Conservation (phyloP, 2,113 vertebrate species). For the Gobiocypris rarus region DNA sequence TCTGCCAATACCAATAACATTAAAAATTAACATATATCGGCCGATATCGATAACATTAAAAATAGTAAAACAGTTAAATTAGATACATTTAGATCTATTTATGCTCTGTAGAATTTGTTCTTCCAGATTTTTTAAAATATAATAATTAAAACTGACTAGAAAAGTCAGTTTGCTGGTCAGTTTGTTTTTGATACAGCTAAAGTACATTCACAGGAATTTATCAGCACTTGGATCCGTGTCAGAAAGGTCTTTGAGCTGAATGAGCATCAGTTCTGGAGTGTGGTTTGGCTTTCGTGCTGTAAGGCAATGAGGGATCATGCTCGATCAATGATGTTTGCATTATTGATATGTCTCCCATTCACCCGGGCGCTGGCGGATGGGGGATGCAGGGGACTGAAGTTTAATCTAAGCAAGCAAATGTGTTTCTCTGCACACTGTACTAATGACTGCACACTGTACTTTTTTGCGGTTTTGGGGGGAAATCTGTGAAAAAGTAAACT, state of each 20-base stretch:
- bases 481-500: neutral
- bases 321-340: slow-evolving; percentile 69
- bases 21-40: too few relatives aligned
- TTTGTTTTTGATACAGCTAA: neutral
- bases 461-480: neutral
- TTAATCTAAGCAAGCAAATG: slow-evolving; percentile 43
- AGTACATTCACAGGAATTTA: neutral
- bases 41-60: too few relatives aligned
- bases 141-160: too few relatives aligned
- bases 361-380: neutral
- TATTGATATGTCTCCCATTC: slow-evolving; percentile 72
- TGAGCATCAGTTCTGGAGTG: slow-evolving; percentile 12
- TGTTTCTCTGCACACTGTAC: slow-evolving; percentile 33
- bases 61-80: too few relatives aligned
- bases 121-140: too few relatives aligned
- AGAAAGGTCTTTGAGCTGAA: slow-evolving; percentile 45
- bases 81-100: too few relatives aligned
- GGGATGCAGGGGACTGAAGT: slow-evolving; percentile 31
- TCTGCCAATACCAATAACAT: too few relatives aligned
- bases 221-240: neutral
- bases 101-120: too few relatives aligned
- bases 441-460: neutral
- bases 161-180: neutral
- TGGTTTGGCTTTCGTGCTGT: slow-evolving; percentile 37
- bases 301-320: slow-evolving; percentile 56